Percentiles rank a stretch among this genome's conserved stretches.
These are phyloP conservation scores for Montipora cactus DNA, from an alignment of 64 coral and sea anemone species.

Conservation along the genomic window DNA sequence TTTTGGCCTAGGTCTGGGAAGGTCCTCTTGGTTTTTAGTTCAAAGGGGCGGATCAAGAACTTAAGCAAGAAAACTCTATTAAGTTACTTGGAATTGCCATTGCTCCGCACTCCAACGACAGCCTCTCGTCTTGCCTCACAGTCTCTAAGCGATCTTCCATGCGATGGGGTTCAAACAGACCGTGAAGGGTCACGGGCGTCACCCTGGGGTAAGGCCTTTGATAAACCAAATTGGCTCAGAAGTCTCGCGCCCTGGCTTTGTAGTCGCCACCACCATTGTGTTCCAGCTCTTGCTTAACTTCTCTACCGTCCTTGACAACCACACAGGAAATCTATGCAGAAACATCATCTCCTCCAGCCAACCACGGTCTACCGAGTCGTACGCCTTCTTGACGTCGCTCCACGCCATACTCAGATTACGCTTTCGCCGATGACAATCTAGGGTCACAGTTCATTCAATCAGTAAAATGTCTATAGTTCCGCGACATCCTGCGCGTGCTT, in stretches of 20 bases:
- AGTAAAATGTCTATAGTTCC: constrained; percentile 2
- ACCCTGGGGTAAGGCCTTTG: constrained; percentile 6
- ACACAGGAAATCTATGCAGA: background rate
- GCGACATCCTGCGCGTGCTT: background rate
- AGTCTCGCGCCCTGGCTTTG: background rate
- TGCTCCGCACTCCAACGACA: background rate
- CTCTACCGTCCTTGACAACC: no score
- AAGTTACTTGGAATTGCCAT: no score
- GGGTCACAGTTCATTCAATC: background rate
- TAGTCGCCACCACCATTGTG: no score
- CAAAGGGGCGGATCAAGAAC: no score
- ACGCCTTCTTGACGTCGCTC: no score
- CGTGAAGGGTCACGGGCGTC: background rate
- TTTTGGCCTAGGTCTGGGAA: no score
- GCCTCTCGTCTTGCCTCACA: constrained; percentile 14
- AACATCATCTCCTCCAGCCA: background rate
- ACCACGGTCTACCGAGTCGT: no score
- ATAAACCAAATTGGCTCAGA: background rate
- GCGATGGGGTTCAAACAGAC: background rate
- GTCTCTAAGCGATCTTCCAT: background rate
- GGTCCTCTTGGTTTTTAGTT: no score
- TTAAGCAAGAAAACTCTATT: no score
- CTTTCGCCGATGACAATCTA: background rate
- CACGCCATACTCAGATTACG: background rate
- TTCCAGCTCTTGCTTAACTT: no score